Evolutionary conservation across 2,797 vertebrate species (phyloP).

Genomic region (Sebastes diploproa): DNA sequence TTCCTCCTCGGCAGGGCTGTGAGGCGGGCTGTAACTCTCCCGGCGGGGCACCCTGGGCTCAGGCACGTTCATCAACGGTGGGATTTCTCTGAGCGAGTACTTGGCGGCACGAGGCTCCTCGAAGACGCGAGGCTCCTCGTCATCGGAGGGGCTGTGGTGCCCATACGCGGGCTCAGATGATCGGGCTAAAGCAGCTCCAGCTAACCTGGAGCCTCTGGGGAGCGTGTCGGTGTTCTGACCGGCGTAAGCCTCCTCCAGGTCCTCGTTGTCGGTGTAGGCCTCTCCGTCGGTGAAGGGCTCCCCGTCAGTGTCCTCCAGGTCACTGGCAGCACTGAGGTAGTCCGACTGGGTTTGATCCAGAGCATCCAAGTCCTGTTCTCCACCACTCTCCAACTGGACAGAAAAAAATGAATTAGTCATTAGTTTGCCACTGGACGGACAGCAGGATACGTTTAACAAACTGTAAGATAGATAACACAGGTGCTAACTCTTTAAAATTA

Average conservation of each 20-base stretch:
- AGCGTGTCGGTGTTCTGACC: slow-evolving; percentile 56
- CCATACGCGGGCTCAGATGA: slow-evolving; percentile 86
- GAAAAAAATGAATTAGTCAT: background rate
- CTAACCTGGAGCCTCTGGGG: slow-evolving; percentile 31
- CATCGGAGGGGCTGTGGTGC: slow-evolving; percentile 29
- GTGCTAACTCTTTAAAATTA: background rate
- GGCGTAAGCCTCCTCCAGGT: slow-evolving; percentile 82
- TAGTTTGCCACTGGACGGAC: background rate
- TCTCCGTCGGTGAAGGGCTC: slow-evolving; percentile 85
- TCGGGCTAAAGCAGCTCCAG: slow-evolving; percentile 83
- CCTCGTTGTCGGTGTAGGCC: slow-evolving; percentile 87
- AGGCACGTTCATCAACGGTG: slow-evolving; percentile 76
- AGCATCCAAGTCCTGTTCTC: slow-evolving; percentile 84
- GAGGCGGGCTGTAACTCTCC: slow-evolving; percentile 35
- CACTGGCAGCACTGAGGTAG: slow-evolving; percentile 93
- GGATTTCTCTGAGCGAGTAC: slow-evolving; percentile 56
- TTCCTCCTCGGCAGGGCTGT: slow-evolving; percentile 35
- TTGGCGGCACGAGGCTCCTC: slow-evolving; percentile 36
- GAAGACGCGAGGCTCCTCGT: slow-evolving; percentile 12
- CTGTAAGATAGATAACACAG: background rate
- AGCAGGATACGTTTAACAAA: background rate
- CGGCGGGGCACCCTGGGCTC: slow-evolving; percentile 12
- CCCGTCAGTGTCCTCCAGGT: slow-evolving; percentile 93
- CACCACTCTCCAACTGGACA: slow-evolving; percentile 84
- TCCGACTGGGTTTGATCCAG: slow-evolving; percentile 80